Percentiles rank a stretch among this genome's conserved stretches.
Conservation (phyloP, 2,888 invertebrate genomes). For the Cartodere bifasciata region DNA sequence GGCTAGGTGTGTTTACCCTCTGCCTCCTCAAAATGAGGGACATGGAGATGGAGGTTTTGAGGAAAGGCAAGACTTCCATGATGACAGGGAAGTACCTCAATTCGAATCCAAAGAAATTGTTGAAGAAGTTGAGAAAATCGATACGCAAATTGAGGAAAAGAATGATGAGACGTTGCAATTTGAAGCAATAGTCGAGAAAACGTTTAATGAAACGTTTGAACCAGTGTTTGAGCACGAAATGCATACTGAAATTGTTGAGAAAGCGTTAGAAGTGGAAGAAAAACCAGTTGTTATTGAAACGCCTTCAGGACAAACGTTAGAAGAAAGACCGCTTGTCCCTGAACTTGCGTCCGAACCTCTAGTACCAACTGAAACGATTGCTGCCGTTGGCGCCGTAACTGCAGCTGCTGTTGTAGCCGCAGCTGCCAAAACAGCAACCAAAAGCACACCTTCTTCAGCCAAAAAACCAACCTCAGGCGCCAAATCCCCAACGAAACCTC, state of each 20-base stretch:
- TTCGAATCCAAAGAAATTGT: background rate
- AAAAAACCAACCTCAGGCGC: constrained; percentile 16
- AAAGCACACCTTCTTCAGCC: constrained; percentile 20
- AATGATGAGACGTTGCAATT: background rate
- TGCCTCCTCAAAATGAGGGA: constrained; percentile 7
- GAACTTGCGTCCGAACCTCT: constrained; percentile 7
- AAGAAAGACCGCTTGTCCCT: background rate
- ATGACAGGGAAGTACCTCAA: background rate
- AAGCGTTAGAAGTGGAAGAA: background rate
- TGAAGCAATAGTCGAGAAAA: background rate
- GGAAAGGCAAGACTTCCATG: no score
- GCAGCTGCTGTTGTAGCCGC: constrained; percentile 23
- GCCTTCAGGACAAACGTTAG: background rate
- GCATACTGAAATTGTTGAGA: background rate
- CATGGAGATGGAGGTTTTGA: no score
- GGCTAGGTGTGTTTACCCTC: constrained; percentile 15
- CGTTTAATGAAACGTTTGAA: no score
- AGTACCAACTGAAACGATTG: constrained; percentile 14
- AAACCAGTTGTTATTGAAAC: constrained; percentile 1
- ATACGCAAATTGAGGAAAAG: no score
- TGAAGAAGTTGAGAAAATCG: background rate
- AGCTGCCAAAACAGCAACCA: constrained; percentile 24
- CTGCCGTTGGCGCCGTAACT: constrained; percentile 23
- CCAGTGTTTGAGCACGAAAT: background rate
- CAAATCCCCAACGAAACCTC: constrained; percentile 15